These are phyloP conservation scores for Rhinoraja longicauda DNA, from an alignment of 2,797 vertebrate genomes.

Conservation along the genomic window DNA sequence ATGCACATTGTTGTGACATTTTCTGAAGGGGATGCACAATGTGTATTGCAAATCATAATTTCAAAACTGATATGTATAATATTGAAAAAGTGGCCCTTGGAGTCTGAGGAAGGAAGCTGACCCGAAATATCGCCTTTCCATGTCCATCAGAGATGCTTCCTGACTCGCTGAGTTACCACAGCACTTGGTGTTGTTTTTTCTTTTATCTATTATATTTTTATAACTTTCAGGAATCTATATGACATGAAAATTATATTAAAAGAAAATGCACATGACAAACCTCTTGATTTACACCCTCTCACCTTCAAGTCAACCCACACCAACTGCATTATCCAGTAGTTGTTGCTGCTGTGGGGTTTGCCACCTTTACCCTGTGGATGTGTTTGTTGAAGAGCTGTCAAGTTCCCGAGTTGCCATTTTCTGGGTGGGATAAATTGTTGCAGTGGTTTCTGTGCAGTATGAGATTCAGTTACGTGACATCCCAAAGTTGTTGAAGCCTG, in stretches of 20 bases:
- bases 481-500: neutral
- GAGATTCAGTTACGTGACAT: too few species aligned
- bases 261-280: neutral
- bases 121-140: too few species aligned
- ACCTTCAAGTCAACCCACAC: neutral
- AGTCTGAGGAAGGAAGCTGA: too few species aligned
- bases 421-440: neutral
- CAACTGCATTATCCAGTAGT: neutral
- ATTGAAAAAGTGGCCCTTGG: neutral
- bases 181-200: too few species aligned
- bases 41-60: slow-evolving; percentile 20
- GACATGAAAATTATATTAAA: neutral
- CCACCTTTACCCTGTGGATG: too few species aligned
- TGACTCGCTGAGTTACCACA: too few species aligned
- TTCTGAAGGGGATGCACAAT: neutral
- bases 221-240: neutral
- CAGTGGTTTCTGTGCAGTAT: neutral
- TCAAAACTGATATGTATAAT: neutral
- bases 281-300: neutral
- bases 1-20: neutral
- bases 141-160: too few species aligned
- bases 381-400: neutral
- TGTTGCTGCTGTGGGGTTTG: neutral
- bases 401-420: neutral
- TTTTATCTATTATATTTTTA: neutral